Base-by-base conservation (phyloP, 2,888 invertebrate species). In the Bhutanitis thaidina region DNA sequence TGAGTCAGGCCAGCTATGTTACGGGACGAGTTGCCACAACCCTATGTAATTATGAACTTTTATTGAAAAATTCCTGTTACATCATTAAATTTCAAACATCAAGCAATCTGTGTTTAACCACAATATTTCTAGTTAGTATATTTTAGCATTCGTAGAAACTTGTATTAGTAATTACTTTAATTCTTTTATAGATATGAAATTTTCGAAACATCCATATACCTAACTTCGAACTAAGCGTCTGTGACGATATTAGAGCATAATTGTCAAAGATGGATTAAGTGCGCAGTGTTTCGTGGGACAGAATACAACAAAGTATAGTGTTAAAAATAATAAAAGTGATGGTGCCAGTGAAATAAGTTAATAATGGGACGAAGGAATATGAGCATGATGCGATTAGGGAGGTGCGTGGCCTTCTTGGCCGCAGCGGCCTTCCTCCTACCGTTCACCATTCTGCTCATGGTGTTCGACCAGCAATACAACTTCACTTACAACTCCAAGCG, bases 391-490 rank as follows among this genome's bases (percentile, higher is more conserved):
- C 79, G 91, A 36, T 69, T 91, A 16, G 85, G 91, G 43, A 77
- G 92, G 63, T 92, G 92, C 61, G 88, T 92, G 46, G 89, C 92
- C 1, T 92, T 92, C 68, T 86, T 92, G 53, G 91, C 91, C 12
- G 91, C 92, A 1, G 90, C 92, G 1, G 92, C 92, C 48, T 90
- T 92, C 57, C 81, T 92, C 15, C 88, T 92, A 7, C 91, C 92
- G 1, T 83, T 92, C 70, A 84, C 92, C 53, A 91, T 92, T 9
- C 77, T 92, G 40, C 77, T 92, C 56, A 91, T 92, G 77, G 91
- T 92, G 12, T 91, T 91, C 3, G 92, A 92, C 60, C 91, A 91
- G 65, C 92, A 92, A 67, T 90, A 92, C 80, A 88, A 91, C 71
- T 88, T 92, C n/a, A 80, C 86, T 7, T 86, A 90, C 61, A 86